Conservation (phyloP, 2,797 vertebrate species). For the Salarias fasciatus region DNA sequence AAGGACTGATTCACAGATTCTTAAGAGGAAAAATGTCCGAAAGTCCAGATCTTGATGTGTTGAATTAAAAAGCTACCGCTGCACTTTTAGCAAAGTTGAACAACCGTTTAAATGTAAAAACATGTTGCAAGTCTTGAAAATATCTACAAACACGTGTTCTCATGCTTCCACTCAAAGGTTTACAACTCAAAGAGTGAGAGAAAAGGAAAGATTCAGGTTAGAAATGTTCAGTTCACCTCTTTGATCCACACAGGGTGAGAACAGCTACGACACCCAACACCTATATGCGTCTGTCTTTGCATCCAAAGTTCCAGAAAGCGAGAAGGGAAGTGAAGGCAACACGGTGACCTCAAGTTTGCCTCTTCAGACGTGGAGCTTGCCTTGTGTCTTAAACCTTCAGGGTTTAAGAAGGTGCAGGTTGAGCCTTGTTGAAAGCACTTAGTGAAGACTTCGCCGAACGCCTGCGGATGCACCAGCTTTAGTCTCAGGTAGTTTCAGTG, state of each 20-base stretch:
- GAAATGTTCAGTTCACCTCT: conserved; percentile 38
- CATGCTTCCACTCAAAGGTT: conserved; percentile 29
- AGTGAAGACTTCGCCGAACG: too few species aligned
- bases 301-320: conserved; percentile 1
- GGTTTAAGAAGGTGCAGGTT: too few species aligned
- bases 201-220: conserved; percentile 61
- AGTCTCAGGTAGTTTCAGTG: too few species aligned
- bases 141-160: conserved; percentile 60
- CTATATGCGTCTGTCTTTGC: conserved; percentile 32
- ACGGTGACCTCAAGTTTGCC: conserved; percentile 44
- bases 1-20: too few species aligned
- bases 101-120: conserved; percentile 18
- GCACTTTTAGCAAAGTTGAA: too few species aligned
- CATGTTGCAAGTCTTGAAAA: conserved; percentile 35
- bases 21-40: too few species aligned
- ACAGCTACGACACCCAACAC: conserved; percentile 16
- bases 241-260: background rate
- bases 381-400: too few species aligned
- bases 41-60: too few species aligned
- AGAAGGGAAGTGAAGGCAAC: conserved; percentile 57
- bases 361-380: conserved; percentile 15
- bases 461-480: too few species aligned
- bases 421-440: too few species aligned
- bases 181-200: conserved; percentile 27
- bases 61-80: too few species aligned